These are phyloP conservation scores for Drosophila virilis DNA, from an alignment of 1,140 invertebrate genomes.

Conservation along the genomic window DNA sequence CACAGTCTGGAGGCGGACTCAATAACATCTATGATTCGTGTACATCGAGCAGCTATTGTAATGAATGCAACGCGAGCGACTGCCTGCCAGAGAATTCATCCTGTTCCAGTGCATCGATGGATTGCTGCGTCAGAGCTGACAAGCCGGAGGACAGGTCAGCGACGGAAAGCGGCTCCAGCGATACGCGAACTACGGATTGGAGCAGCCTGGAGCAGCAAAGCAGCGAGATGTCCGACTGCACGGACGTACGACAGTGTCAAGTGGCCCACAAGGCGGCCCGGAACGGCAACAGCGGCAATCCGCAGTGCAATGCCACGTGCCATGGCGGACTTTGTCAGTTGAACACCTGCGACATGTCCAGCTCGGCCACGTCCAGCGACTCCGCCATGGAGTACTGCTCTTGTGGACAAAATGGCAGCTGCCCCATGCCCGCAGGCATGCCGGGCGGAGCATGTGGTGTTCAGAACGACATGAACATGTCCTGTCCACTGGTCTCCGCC, in stretches of 20 bases:
- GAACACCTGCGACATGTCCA: neutral
- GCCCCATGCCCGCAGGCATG: neutral
- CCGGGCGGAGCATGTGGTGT: neutral
- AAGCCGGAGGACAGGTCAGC: no score
- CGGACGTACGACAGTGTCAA: neutral
- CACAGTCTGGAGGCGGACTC: neutral
- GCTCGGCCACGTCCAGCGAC: no score
- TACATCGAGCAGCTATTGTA: no score
- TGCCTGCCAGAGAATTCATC: no score
- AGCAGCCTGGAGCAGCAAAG: neutral
- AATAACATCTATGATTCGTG: no score
- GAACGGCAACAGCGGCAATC: no score
- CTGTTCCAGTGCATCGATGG: neutral
- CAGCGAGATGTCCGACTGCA: neutral
- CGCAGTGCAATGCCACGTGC: no score
- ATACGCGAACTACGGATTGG: neutral
- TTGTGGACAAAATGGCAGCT: no score
- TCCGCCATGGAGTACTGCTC: no score
- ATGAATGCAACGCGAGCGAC: no score
- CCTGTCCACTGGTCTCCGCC: neutral
- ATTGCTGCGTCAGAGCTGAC: neutral
- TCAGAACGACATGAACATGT: neutral
- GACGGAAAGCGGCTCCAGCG: no score
- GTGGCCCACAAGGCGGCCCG: no score
- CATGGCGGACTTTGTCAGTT: neutral